Percentiles rank a stretch among this genome's conserved stretches.
Evolutionary conservation across 2,888 invertebrate species (phyloP).

Genomic region (Drosophila ochracea): DNA sequence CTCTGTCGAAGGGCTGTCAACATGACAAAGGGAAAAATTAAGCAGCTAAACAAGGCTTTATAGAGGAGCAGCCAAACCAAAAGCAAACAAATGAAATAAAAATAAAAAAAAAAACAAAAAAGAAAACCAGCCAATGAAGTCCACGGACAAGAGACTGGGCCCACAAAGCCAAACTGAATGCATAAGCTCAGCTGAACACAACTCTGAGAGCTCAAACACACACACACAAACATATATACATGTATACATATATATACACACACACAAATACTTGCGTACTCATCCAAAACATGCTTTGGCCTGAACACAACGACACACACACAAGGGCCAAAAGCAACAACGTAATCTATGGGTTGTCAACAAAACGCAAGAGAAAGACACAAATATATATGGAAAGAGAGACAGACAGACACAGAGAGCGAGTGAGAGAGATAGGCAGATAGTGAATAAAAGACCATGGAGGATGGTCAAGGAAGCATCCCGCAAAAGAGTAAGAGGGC

Average conservation of each 20-base stretch:
- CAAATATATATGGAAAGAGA: background rate
- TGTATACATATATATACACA: background rate
- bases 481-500: conserved; percentile 41
- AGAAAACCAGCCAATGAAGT: conserved; percentile 39
- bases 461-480: conserved; percentile 51
- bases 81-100: conserved; percentile 63
- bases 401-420: background rate
- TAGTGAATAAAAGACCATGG: conserved; percentile 52
- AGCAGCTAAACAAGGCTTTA: conserved; percentile 78
- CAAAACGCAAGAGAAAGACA: conserved; percentile 47
- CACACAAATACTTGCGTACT: conserved; percentile 18
- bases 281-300: conserved; percentile 46
- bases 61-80: conserved; percentile 46
- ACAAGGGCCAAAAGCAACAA: conserved; percentile 72
- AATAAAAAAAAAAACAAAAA: conserved; percentile 24
- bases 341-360: conserved; percentile 81
- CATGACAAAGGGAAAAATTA: conserved; percentile 80
- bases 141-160: conserved; percentile 14
- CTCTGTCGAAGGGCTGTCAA: conserved; percentile 73
- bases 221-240: conserved; percentile 1
- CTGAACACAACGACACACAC: conserved; percentile 33
- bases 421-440: background rate
- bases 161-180: conserved; percentile 56
- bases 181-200: conserved; percentile 70
- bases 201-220: conserved; percentile 45